These are phyloP conservation scores for Vultur gryphus DNA, from an alignment of 2,797 vertebrate species.

Conservation along the genomic window DNA sequence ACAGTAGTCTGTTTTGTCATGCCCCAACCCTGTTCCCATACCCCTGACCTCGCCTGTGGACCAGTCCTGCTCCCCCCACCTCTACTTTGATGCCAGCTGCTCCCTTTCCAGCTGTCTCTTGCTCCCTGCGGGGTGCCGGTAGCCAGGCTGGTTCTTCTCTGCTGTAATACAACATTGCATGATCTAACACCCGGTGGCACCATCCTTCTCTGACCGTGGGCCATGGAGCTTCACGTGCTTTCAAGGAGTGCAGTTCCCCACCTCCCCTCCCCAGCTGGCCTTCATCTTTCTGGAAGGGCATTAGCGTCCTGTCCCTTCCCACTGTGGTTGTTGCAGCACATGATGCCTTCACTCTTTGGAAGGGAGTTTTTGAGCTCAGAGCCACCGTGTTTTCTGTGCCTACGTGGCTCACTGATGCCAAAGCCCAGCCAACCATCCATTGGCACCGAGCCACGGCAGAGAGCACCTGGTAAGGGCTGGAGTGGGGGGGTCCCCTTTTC, in stretches of 20 bases:
- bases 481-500: fast-evolving
- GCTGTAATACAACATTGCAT: background rate
- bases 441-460: background rate
- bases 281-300: background rate
- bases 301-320: fast-evolving
- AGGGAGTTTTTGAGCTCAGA: background rate
- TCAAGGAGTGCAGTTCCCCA: fast-evolving
- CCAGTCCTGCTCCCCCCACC: background rate
- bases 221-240: background rate
- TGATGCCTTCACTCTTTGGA: background rate
- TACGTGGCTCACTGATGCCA: background rate
- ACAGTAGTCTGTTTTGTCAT: background rate
- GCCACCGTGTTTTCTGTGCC: fast-evolving
- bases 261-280: background rate
- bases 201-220: background rate
- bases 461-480: background rate
- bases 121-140: fast-evolving
- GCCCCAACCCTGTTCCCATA: background rate
- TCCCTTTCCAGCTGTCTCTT: background rate
- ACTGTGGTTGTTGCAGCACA: background rate
- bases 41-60: background rate
- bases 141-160: background rate
- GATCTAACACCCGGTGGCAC: background rate
- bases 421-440: fast-evolving
- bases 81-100: background rate